Conservation (phyloP, 1,140 invertebrate genomes). For the Ostrea edulis region DNA sequence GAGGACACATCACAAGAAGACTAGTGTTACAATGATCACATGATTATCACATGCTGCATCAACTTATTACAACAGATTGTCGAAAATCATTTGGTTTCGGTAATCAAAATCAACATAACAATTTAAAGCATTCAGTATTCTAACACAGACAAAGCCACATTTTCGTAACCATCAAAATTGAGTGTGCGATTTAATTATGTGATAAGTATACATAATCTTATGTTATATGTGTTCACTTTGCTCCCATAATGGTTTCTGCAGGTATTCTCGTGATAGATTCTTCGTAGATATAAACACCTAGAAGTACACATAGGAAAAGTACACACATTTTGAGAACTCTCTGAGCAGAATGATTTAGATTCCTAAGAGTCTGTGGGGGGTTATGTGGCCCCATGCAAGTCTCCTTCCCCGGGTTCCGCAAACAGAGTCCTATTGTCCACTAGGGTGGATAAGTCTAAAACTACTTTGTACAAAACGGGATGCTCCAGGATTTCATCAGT, state of each 20-base stretch:
- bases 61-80: slow-evolving; percentile 1
- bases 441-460: slow-evolving; percentile 90
- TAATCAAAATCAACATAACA: slow-evolving; percentile 15
- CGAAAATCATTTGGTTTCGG: slow-evolving; percentile 18
- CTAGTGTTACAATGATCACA: not conserved
- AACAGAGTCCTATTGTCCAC: slow-evolving; percentile 83
- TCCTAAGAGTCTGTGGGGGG: not conserved
- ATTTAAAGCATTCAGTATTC: not conserved
- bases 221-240: not conserved
- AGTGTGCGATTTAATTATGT: not conserved
- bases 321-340: slow-evolving; percentile 3
- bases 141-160: not conserved
- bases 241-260: not conserved
- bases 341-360: slow-evolving; percentile 19
- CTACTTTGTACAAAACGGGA: slow-evolving; percentile 88
- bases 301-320: not conserved
- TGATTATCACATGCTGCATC: not conserved
- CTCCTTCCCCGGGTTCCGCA: slow-evolving; percentile 74
- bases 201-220: not conserved
- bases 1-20: slow-evolving; percentile 4
- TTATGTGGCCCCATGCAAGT: slow-evolving; percentile 61
- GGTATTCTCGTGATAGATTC: not conserved
- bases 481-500: slow-evolving; percentile 94
- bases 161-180: not conserved
- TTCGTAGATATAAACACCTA: not conserved